A percentile compares a stretch with the other conserved stretches of the same genome.
These are phyloP conservation scores for Ectropis grisescens DNA, from an alignment of 1,140 invertebrate genomes.

Conservation along the genomic window DNA sequence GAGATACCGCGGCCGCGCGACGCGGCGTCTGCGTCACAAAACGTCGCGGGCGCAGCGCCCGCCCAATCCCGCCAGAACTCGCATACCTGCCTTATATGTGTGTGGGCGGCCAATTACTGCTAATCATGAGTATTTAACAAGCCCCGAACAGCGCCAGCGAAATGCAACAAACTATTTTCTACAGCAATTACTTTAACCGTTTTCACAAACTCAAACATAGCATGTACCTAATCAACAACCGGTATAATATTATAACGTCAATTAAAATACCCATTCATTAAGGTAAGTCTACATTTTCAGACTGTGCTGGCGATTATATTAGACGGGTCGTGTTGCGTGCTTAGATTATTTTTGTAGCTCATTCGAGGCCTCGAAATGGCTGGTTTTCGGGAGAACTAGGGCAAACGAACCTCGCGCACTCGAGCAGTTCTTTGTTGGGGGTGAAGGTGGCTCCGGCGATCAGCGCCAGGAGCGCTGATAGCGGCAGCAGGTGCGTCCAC, in stretches of 20 bases:
- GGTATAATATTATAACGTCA: too few relatives aligned
- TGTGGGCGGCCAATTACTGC: too few relatives aligned
- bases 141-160: too few relatives aligned
- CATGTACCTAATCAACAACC: too few relatives aligned
- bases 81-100: constrained; percentile 4
- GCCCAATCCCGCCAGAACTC: constrained; percentile 3
- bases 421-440: constrained; percentile 47
- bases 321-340: constrained; percentile 29
- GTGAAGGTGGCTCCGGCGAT: constrained; percentile 40
- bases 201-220: too few relatives aligned
- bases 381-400: constrained; percentile 17
- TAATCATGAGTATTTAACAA: too few relatives aligned
- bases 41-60: constrained; percentile 3
- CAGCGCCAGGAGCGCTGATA: constrained; percentile 37
- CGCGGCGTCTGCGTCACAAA: constrained; percentile 3
- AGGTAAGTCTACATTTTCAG: neutral
- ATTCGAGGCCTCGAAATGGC: constrained; percentile 33
- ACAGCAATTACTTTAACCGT: too few relatives aligned
- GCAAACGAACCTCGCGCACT: constrained; percentile 58
- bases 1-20: too few relatives aligned
- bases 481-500: constrained; percentile 37
- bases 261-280: too few relatives aligned
- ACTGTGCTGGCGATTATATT: constrained; percentile 11
- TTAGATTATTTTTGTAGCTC: constrained; percentile 60
- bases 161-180: too few relatives aligned